phyloP scores from a whole-genome alignment of 2,888 invertebrate species.

The Nemotelus pantherinus region DNA sequence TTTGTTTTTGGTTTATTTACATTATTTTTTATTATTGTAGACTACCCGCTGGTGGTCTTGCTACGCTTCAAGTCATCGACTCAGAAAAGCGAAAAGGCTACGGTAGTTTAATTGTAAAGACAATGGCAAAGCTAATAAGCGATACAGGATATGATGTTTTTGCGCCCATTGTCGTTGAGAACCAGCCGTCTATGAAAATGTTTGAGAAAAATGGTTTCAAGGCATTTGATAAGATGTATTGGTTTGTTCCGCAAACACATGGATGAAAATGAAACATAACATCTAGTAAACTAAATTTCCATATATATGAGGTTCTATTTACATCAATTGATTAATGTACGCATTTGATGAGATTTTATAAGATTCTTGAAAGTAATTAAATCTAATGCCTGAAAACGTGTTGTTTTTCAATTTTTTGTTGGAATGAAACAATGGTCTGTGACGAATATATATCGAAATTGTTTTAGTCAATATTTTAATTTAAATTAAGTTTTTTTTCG shows the following conservation, averaged over 20 bases:
- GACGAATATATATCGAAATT: too few species aligned
- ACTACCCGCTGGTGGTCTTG: conserved; percentile 57
- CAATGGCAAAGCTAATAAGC: conserved; percentile 55
- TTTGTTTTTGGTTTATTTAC: neutral
- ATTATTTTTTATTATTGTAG: conserved; percentile 47
- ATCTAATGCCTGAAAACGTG: too few species aligned
- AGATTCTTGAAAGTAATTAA: too few species aligned
- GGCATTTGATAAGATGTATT: conserved; percentile 54
- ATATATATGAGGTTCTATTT: too few species aligned
- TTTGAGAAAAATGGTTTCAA: conserved; percentile 58
- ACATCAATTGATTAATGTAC: too few species aligned
- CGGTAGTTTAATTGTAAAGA: conserved; percentile 54
- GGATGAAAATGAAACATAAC: too few species aligned
- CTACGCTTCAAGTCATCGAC: conserved; percentile 57
- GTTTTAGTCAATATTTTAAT: too few species aligned
- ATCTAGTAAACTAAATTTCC: too few species aligned
- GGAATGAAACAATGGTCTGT: too few species aligned
- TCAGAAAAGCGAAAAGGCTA: conserved; percentile 55
- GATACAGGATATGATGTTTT: conserved; percentile 56
- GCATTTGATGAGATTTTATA: too few species aligned
- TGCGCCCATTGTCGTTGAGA: conserved; percentile 55
- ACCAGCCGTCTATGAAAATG: conserved; percentile 54
- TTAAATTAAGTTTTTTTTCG: too few species aligned
- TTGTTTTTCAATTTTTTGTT: too few species aligned
- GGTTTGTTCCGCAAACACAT: conserved; percentile 44